Conservation (phyloP, 2,888 invertebrate genomes). For the Sicus ferrugineus region DNA sequence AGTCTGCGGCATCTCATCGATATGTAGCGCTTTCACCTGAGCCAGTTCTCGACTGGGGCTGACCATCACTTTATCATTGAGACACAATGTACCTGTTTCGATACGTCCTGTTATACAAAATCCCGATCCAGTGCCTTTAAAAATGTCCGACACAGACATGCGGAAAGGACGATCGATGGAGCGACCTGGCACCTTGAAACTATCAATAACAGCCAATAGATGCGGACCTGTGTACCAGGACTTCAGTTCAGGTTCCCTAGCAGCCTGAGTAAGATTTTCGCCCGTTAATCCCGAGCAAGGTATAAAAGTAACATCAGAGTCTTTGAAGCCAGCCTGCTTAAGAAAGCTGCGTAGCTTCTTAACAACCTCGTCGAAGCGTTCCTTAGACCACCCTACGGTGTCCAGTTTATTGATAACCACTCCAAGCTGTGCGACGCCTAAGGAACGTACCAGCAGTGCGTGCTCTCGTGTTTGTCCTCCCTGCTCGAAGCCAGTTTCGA, state of each 20-base stretch:
- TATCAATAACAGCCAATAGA: conserved; percentile 85
- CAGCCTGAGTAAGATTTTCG: conserved; percentile 81
- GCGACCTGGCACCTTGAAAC: conserved; percentile 85
- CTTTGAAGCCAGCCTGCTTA: conserved; percentile 91
- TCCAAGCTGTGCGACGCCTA: conserved; percentile 91
- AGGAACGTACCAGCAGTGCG: conserved; percentile 86
- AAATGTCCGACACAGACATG: conserved; percentile 93
- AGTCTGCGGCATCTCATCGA: conserved; percentile 76
- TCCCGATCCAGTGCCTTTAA: conserved; percentile 81
- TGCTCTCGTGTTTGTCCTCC: conserved; percentile 99
- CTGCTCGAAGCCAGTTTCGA: conserved; percentile 97
- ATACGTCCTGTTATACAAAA: conserved; percentile 90
- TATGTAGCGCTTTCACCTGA: conserved; percentile 77
- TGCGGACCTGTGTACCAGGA: conserved; percentile 87
- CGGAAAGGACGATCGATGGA: conserved; percentile 89
- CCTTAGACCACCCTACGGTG: conserved; percentile 91
- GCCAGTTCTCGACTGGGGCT: conserved; percentile 86
- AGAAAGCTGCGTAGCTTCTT: conserved; percentile 82
- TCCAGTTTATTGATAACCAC: conserved; percentile 98
- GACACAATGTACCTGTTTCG: conserved; percentile 87
- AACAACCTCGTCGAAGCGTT: conserved; percentile 89
- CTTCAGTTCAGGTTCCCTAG: conserved; percentile 71
- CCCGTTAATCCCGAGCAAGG: conserved; percentile 98
- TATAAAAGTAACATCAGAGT: conserved; percentile 84
- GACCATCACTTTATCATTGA: conserved; percentile 86